Conservation (phyloP, 2,797 vertebrate species). For the Argyrosomus regius region DNA sequence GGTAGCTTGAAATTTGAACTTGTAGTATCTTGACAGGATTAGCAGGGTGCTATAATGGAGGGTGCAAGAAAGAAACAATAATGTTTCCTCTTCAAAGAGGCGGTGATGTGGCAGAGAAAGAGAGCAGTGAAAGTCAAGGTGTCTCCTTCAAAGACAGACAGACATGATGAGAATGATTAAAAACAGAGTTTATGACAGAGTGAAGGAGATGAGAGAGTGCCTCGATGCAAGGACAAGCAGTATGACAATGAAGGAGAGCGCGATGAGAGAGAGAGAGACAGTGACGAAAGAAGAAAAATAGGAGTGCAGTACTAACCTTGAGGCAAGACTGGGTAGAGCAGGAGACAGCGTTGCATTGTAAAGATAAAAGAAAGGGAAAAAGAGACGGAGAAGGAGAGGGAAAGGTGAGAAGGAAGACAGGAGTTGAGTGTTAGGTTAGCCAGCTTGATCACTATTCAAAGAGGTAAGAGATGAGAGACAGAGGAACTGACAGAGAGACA, state of each 20-base stretch:
- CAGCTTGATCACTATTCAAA: constrained; percentile 75
- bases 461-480: constrained; percentile 52
- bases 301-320: constrained; percentile 85
- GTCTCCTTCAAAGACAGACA: constrained; percentile 71
- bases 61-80: constrained; percentile 48
- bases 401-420: constrained; percentile 71
- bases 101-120: constrained; percentile 35
- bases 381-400: constrained; percentile 58
- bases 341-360: constrained; percentile 76
- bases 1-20: constrained; percentile 48
- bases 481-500: constrained; percentile 55
- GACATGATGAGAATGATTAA: constrained; percentile 75
- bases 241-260: constrained; percentile 62
- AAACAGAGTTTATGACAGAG: constrained; percentile 70
- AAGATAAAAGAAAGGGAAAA: constrained; percentile 72
- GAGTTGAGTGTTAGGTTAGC: constrained; percentile 68
- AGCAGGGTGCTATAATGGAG: constrained; percentile 33
- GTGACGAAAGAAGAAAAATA: constrained; percentile 59
- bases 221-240: constrained; percentile 69
- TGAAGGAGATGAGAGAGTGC: constrained; percentile 66
- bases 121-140: constrained; percentile 70
- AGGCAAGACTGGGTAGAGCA: constrained; percentile 82
- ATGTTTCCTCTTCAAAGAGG: constrained; percentile 65
- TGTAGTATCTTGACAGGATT: constrained; percentile 32
- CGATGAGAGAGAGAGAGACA: constrained; percentile 51